Evolutionary conservation across 2,797 vertebrate species (phyloP).

Genomic region (Centropyge bicolor): DNA sequence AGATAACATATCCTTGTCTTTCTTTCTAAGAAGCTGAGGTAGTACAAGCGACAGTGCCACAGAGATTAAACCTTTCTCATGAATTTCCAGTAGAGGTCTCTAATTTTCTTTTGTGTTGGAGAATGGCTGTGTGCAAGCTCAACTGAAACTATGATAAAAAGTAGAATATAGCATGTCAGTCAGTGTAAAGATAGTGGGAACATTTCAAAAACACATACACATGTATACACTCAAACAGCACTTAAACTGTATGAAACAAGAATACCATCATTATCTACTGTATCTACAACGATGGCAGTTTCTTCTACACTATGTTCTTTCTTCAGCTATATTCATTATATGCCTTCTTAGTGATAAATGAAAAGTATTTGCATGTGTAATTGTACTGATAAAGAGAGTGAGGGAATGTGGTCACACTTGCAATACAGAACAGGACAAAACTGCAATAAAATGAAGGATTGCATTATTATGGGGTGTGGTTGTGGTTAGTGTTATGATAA

Average conservation of each 20-base stretch:
- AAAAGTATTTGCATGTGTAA: no score
- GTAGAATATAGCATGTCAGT: conserved; percentile 14
- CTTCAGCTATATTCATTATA: no score
- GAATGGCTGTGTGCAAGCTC: conserved; percentile 36
- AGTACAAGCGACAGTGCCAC: conserved; percentile 13
- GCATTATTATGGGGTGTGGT: no score
- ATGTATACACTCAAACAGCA: background rate
- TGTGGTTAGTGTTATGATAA: no score
- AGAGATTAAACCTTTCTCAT: conserved; percentile 47
- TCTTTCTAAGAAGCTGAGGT: conserved; percentile 22
- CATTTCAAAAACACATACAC: background rate
- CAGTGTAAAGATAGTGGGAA: conserved; percentile 8
- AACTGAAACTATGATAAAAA: conserved; percentile 55
- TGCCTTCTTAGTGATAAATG: no score
- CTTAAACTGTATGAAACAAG: background rate
- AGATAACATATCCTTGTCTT: conserved; percentile 68
- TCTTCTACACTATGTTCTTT: no score
- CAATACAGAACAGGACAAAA: no score
- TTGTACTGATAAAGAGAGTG: no score
- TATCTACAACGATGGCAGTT: no score
- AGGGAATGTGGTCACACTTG: no score
- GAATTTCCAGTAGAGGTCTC: conserved; percentile 69
- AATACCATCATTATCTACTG: background rate
- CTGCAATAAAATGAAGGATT: no score
- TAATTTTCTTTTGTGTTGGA: conserved; percentile 53